Percentiles rank a stretch among this genome's conserved stretches.
phyloP scores from a whole-genome alignment of 2,888 invertebrate species.

The Maniola hyperantus region DNA sequence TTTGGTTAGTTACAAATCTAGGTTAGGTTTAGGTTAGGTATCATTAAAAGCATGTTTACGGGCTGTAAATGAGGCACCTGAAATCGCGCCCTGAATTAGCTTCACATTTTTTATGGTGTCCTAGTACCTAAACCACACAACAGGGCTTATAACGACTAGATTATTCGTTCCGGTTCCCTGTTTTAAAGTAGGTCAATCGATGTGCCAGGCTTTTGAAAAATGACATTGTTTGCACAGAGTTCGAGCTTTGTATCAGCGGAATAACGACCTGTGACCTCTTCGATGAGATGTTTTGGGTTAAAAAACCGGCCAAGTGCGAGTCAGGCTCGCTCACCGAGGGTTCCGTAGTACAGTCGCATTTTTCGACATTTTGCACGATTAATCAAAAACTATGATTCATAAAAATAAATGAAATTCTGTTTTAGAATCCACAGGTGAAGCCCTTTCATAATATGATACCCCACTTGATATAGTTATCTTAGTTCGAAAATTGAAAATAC shows the following conservation, averaged over 20 bases:
- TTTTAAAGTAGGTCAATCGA: constrained; percentile 38
- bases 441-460: too few relatives aligned
- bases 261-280: constrained; percentile 1
- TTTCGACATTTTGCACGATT: too few relatives aligned
- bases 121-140: constrained; percentile 6
- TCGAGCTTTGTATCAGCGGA: not conserved
- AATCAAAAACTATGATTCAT: too few relatives aligned
- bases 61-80: constrained; percentile 1
- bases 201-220: constrained; percentile 32
- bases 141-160: not conserved
- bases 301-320: too few relatives aligned
- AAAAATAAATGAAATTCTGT: too few relatives aligned
- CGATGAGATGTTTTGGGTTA: not conserved
- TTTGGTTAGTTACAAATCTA: not conserved
- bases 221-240: constrained; percentile 28
- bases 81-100: not conserved
- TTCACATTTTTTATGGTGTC: constrained; percentile 10
- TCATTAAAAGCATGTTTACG: not conserved
- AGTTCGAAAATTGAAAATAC: too few relatives aligned
- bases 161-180: constrained; percentile 3
- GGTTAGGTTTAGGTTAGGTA: not conserved
- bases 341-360: too few relatives aligned
- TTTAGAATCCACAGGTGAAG: too few relatives aligned
- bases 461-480: too few relatives aligned
- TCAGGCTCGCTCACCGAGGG: too few relatives aligned